Percentiles rank a stretch among this genome's conserved stretches.
phyloP scores from a whole-genome alignment of 2,113 vertebrate species.

The Mormyrus iriodes region DNA sequence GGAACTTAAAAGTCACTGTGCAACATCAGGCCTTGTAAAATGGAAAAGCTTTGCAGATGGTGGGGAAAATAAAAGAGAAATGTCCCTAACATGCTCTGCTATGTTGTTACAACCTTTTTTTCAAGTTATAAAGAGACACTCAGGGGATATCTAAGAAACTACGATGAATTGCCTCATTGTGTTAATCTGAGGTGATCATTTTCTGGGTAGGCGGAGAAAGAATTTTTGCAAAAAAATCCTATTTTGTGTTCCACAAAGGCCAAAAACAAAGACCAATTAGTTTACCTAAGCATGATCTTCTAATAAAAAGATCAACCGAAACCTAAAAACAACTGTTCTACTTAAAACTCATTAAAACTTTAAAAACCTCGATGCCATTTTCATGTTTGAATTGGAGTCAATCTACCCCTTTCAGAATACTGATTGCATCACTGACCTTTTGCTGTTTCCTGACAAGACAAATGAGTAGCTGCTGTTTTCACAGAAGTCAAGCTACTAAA shows the following conservation, averaged over 20 bases:
- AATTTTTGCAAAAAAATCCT: neutral
- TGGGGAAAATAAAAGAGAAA: constrained; percentile 2
- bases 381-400: neutral
- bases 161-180: neutral
- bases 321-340: neutral
- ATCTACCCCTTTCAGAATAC: neutral
- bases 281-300: neutral
- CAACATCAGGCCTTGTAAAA: neutral
- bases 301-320: neutral
- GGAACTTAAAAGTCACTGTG: neutral
- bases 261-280: neutral
- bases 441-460: constrained; percentile 7
- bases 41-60: neutral
- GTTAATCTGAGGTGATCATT: neutral
- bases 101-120: neutral
- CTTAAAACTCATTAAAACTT: constrained; percentile 6
- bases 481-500: constrained; percentile 4
- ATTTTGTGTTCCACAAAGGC: neutral
- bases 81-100: neutral
- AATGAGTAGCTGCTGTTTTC: neutral
- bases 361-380: neutral
- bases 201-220: neutral
- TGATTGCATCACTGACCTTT: constrained; percentile 11
- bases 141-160: neutral
- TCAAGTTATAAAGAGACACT: neutral